Evolutionary conservation across 2,888 invertebrate species (phyloP), one percentile per base, ranked within the genome.

Genomic region (Junonia oenone): DNA sequence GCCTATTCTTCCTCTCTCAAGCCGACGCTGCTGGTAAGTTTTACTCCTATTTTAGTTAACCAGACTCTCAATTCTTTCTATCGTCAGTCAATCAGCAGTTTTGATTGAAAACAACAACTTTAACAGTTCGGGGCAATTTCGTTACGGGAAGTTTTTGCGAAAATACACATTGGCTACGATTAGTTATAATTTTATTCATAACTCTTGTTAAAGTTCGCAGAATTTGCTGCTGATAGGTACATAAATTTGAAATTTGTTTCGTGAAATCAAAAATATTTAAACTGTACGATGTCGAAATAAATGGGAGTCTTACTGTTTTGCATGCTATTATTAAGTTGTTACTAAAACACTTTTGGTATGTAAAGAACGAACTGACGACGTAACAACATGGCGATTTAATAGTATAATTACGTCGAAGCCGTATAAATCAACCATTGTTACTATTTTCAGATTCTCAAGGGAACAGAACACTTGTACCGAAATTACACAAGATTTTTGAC

Each of bases 11-110:
- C 80, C 75, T 85, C 75, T 78, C 78, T 71, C 83, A 82, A 78
- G 88, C 81, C 75, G 81, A 82, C 71, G 89, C 90, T 62, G 74
- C 81, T 72, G 85, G 90, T 90, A 63, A 90, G 90, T 89, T 51
- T n/a, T 1, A 26, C 22, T 45, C 46, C 37, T 47, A 47, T 68
- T 66, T 67, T 64, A 57, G 14, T 38, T 22, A 11, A 11, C 6
- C 9, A 51, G 56, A 52, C 37, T 58, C 53, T 43, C 62, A 58
- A 57, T 66, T 55, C 54, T 59, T 63, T 63, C 56, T 4, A 11
- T 6, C 31, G 17, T 4, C 14, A 15, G 17, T 14, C 15, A 35
- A n/a, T 1, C n/a, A 5, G 3, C 5, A 15, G 19, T 19, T 38
- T 38, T 17, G 11, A 38, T 11, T 8, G 3, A 11, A 2, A 17